These are phyloP conservation scores for Penelope pileata DNA, from an alignment of 2,113 vertebrate species.

Conservation along the genomic window DNA sequence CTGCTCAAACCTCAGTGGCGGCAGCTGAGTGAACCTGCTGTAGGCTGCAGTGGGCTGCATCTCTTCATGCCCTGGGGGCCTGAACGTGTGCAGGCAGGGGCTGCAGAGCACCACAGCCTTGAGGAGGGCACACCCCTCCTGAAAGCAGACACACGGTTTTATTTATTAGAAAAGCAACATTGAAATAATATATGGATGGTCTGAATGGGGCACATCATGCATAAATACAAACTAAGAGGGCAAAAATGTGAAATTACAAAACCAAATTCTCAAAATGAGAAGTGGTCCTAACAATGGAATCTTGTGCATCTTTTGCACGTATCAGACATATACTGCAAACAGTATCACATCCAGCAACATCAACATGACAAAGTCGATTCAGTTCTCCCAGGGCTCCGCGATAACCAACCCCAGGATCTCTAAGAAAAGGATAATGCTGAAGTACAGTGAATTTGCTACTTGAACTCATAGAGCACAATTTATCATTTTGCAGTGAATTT, in stretches of 20 bases:
- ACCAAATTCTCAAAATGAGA: background rate
- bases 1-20: accelerated
- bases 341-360: background rate
- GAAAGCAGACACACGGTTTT: background rate
- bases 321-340: background rate
- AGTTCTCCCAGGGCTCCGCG: background rate
- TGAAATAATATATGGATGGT: background rate
- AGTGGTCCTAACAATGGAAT: background rate
- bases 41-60: background rate
- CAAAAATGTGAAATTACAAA: background rate
- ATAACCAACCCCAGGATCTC: background rate
- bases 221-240: background rate
- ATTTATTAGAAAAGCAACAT: background rate
- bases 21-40: background rate
- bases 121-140: background rate
- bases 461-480: background rate
- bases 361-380: background rate
- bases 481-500: background rate
- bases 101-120: background rate
- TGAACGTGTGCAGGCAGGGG: background rate
- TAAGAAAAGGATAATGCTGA: background rate
- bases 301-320: accelerated
- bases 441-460: background rate
- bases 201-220: background rate
- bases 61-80: background rate